Evolutionary conservation across 30 jellyfish, hydroid and myxozoan species (phyloP).

Genomic region (Hydractinia symbiolongicarpus): DNA sequence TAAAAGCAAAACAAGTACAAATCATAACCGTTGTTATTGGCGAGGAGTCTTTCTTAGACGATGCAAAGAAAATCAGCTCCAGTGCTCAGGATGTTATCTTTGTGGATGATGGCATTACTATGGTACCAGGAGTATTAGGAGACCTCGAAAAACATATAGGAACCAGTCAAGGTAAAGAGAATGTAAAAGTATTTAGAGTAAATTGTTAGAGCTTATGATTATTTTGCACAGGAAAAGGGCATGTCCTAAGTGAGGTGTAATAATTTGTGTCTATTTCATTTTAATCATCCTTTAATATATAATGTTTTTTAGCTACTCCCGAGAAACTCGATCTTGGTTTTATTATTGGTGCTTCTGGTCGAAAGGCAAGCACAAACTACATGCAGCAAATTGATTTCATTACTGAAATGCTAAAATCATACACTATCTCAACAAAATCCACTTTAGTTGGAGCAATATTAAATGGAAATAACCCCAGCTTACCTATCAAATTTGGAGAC

Average conservation of each 20-base stretch:
- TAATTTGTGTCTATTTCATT: too few species aligned
- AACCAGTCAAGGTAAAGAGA: background rate
- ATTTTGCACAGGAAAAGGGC: too few species aligned
- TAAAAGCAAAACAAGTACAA: background rate
- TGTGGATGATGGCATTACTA: background rate
- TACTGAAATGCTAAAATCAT: slow-evolving; percentile 48
- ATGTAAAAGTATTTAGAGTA: too few species aligned
- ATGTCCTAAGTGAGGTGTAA: too few species aligned
- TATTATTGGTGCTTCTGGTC: slow-evolving; percentile 60
- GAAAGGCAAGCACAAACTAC: slow-evolving; percentile 24
- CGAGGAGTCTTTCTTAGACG: background rate
- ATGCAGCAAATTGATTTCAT: slow-evolving; percentile 42
- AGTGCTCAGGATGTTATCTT: slow-evolving; percentile 7
- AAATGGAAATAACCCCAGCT: slow-evolving; percentile 35
- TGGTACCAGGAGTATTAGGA: slow-evolving; percentile 7
- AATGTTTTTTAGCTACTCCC: slow-evolving; percentile 30
- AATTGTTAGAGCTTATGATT: too few species aligned
- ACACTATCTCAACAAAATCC: slow-evolving; percentile 41
- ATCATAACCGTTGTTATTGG: background rate
- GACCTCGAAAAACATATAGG: slow-evolving; percentile 4
- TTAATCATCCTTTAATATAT: background rate
- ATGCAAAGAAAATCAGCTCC: slow-evolving; percentile 5
- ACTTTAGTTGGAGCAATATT: slow-evolving; percentile 63
- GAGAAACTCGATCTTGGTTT: slow-evolving; percentile 67
- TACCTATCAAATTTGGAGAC: slow-evolving; percentile 51